These are phyloP conservation scores for Remorina albescens DNA, from an alignment of 2,797 vertebrate genomes.

Conservation along the genomic window DNA sequence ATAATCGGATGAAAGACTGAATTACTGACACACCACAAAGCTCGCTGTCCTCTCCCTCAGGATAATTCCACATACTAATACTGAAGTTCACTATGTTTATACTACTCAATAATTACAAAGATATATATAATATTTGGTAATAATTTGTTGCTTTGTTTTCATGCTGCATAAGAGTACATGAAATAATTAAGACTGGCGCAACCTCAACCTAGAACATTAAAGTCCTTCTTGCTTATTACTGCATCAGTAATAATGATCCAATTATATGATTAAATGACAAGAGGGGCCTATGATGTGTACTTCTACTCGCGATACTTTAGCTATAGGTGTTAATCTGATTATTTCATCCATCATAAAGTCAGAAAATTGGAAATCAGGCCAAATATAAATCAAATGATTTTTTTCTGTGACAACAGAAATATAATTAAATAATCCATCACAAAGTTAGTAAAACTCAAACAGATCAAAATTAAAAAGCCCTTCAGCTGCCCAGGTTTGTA, in stretches of 20 bases:
- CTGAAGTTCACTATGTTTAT: background rate
- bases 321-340: background rate
- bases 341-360: background rate
- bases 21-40: background rate
- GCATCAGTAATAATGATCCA: background rate
- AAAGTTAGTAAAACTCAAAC: background rate
- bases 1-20: background rate
- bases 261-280: background rate
- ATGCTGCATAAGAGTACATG: too few species aligned
- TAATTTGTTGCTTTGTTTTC: too few species aligned
- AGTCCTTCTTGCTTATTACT: too few species aligned
- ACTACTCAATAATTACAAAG: too few species aligned
- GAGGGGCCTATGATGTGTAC: background rate
- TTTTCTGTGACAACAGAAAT: too few species aligned
- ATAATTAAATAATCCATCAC: too few species aligned
- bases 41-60: background rate
- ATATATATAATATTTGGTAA: too few species aligned
- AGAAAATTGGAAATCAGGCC: background rate
- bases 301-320: background rate
- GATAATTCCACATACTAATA: background rate
- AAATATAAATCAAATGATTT: slow-evolving; percentile 1
- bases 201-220: background rate
- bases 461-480: background rate
- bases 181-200: too few species aligned
- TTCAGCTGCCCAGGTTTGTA: background rate